Evolutionary conservation across 2,797 vertebrate species (phyloP).

Genomic region (Austrolebias charrua): DNA sequence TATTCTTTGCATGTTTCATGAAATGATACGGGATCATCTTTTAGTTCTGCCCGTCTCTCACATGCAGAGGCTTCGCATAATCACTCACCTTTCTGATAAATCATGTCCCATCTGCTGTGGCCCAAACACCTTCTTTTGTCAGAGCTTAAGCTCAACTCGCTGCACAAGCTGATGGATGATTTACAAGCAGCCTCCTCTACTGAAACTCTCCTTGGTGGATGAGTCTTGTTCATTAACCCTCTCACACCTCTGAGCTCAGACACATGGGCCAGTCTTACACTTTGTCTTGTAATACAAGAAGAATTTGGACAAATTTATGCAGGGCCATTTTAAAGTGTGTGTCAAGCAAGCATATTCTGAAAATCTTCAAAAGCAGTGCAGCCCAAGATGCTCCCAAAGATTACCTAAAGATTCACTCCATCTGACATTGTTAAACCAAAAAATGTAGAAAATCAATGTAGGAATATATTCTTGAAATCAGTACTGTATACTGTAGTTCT

Average conservation of each 20-base stretch:
- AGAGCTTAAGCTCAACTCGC: slow-evolving; percentile 51
- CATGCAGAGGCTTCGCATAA: slow-evolving; percentile 55
- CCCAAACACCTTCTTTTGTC: slow-evolving; percentile 70
- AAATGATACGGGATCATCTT: slow-evolving; percentile 64
- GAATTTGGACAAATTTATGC: slow-evolving; percentile 20
- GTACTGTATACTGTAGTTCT: too few species aligned
- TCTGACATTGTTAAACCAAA: too few species aligned
- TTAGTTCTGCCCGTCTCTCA: slow-evolving; percentile 57
- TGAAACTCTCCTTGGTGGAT: slow-evolving; percentile 48
- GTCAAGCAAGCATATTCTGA: slow-evolving; percentile 18
- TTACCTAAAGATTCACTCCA: slow-evolving; percentile 7
- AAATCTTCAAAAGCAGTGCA: slow-evolving; percentile 19
- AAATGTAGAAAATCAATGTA: too few species aligned
- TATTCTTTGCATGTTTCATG: slow-evolving; percentile 72
- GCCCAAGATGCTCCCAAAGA: slow-evolving; percentile 11
- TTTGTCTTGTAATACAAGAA: slow-evolving; percentile 35
- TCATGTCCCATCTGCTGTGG: slow-evolving; percentile 65
- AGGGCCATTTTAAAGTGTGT: slow-evolving; percentile 12
- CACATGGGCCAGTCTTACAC: slow-evolving; percentile 24
- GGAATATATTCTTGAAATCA: too few species aligned
- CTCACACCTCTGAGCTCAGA: slow-evolving; percentile 35
- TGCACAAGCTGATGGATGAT: slow-evolving; percentile 62
- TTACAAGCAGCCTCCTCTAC: slow-evolving; percentile 57
- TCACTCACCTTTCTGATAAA: slow-evolving; percentile 71
- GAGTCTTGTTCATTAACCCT: slow-evolving; percentile 65